Evolutionary conservation across 2,888 invertebrate genomes (phyloP).

Genomic region (Synanthedon tipuliformis): DNA sequence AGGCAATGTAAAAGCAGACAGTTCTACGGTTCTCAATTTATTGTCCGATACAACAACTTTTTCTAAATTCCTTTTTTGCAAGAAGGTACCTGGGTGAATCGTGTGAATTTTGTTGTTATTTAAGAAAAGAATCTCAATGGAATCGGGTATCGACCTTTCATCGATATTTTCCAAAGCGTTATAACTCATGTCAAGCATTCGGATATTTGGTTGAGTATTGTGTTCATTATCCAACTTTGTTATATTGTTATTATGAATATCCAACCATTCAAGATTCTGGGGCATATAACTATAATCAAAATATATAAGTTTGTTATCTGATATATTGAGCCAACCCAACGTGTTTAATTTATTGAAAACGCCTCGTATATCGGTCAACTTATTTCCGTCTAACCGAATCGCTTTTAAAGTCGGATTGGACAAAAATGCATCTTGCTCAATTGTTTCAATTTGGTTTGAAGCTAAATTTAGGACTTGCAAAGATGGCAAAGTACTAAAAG

Average conservation of each 20-base stretch:
- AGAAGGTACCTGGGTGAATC: constrained; percentile 78
- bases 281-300: constrained; percentile 86
- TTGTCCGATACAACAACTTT: constrained; percentile 83
- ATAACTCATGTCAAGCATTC: constrained; percentile 82
- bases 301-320: constrained; percentile 80
- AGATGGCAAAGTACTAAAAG: constrained; percentile 77
- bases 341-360: constrained; percentile 79
- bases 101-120: constrained; percentile 81
- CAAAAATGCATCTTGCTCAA: constrained; percentile 82
- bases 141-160: constrained; percentile 78
- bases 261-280: constrained; percentile 79
- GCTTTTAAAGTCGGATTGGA: constrained; percentile 79
- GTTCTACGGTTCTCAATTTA: constrained; percentile 77
- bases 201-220: constrained; percentile 74
- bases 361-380: constrained; percentile 79
- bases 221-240: constrained; percentile 80
- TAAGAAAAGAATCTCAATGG: constrained; percentile 78
- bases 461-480: constrained; percentile 84
- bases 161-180: constrained; percentile 78
- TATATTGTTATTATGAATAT: constrained; percentile 83
- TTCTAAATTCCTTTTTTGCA: constrained; percentile 77
- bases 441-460: constrained; percentile 79
- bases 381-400: constrained; percentile 82
- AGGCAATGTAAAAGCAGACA: constrained; percentile 77
- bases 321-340: constrained; percentile 84